Evolutionary conservation across 2,797 vertebrate species (phyloP).

Genomic region (Enoplosus armatus): DNA sequence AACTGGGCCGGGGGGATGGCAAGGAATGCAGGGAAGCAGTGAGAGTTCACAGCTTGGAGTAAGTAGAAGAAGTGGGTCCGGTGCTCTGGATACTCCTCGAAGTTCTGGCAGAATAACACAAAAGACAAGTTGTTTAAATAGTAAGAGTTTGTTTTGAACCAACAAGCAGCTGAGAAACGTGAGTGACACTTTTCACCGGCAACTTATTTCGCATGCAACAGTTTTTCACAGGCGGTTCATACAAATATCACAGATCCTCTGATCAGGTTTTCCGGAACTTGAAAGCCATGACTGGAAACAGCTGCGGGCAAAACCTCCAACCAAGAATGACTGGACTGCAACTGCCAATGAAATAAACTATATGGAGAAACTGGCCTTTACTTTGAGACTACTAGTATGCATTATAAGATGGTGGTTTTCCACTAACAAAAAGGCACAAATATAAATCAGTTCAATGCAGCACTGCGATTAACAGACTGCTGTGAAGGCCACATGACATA

Average conservation of each 20-base stretch:
- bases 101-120: conserved; percentile 86
- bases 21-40: conserved; percentile 98
- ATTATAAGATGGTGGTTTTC: not conserved
- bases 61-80: conserved; percentile 99
- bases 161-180: too few species aligned
- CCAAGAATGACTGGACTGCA: not conserved
- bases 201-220: not conserved
- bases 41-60: conserved; percentile 98
- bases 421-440: not conserved
- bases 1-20: conserved; percentile 98
- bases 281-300: too few species aligned
- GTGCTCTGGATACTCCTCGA: conserved; percentile 98
- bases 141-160: not conserved
- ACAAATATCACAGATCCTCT: not conserved
- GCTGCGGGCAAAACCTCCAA: not conserved
- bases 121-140: not conserved
- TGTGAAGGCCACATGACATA: conserved; percentile 1
- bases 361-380: not conserved
- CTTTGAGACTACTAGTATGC: not conserved
- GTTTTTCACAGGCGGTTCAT: not conserved
- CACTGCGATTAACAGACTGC: conserved; percentile 7
- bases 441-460: not conserved
- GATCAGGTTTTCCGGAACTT: not conserved
- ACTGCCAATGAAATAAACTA: not conserved
- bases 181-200: not conserved